Conservation (phyloP, 2,888 invertebrate genomes). For the Conchocele bisecta region DNA sequence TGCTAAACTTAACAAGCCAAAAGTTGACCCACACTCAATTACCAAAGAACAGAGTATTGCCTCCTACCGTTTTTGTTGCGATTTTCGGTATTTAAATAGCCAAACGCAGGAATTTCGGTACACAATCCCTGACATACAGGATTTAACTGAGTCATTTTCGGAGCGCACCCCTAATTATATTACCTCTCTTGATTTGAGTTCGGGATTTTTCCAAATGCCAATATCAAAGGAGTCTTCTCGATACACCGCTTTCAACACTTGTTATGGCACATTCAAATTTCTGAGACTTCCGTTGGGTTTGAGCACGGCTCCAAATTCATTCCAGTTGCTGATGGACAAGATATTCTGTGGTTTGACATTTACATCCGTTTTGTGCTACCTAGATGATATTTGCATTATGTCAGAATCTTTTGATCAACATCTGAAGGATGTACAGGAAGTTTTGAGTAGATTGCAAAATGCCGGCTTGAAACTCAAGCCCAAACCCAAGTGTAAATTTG, state of each 20-base stretch:
- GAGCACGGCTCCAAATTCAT: conserved; percentile 26
- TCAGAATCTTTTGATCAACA: conserved; percentile 21
- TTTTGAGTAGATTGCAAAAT: neutral
- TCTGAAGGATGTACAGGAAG: neutral
- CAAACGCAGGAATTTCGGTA: conserved; percentile 27
- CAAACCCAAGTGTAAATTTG: conserved; percentile 5
- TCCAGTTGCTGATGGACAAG: conserved; percentile 40
- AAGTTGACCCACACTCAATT: neutral
- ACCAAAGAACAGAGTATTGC: conserved; percentile 20
- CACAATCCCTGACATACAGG: conserved; percentile 30
- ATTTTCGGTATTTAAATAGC: conserved; percentile 25
- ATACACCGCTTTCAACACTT: conserved; percentile 29
- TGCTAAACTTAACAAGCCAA: conserved; percentile 17
- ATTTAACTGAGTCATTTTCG: conserved; percentile 33
- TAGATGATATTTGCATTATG: conserved; percentile 41
- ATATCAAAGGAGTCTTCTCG: conserved; percentile 9
- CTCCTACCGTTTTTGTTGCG: conserved; percentile 23
- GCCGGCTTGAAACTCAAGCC: conserved; percentile 9
- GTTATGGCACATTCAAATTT: conserved; percentile 30
- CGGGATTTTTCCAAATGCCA: conserved; percentile 37
- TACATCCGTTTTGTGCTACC: conserved; percentile 36
- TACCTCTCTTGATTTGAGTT: conserved; percentile 2
- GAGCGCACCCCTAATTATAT: conserved; percentile 26
- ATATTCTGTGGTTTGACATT: conserved; percentile 29
- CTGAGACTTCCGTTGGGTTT: conserved; percentile 26